Evolutionary conservation across 2,797 vertebrate species (phyloP).

Genomic region (Peromyscus eremicus): DNA sequence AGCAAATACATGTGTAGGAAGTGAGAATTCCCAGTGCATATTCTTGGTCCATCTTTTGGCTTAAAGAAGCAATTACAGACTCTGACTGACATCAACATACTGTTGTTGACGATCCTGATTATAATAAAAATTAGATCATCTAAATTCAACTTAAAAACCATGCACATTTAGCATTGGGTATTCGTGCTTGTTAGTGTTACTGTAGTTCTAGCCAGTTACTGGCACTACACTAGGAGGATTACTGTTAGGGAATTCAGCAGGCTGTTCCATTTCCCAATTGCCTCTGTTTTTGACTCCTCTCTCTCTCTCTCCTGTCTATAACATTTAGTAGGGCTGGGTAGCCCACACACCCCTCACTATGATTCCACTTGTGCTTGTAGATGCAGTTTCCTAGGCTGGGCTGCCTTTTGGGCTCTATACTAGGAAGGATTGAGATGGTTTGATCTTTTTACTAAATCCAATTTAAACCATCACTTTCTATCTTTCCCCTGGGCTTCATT

Average conservation of each 20-base stretch:
- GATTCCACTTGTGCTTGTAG: slow-evolving; percentile 19
- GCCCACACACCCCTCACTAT: not conserved
- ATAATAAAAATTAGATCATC: slow-evolving; percentile 57
- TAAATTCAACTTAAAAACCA: slow-evolving; percentile 42
- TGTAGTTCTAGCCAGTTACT: slow-evolving; percentile 23
- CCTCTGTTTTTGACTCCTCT: not conserved
- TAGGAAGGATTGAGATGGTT: not conserved
- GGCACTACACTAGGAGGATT: slow-evolving; percentile 10
- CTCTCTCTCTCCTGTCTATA: not conserved
- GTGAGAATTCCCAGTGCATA: slow-evolving; percentile 8
- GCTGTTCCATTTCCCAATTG: not conserved
- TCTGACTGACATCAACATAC: slow-evolving; percentile 45
- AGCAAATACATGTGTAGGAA: not conserved
- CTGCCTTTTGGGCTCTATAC: not conserved
- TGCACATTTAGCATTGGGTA: slow-evolving; percentile 41
- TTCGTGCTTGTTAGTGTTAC: slow-evolving; percentile 57
- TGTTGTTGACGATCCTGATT: slow-evolving; percentile 46
- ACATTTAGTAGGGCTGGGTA: not conserved
- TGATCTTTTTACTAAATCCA: slow-evolving; percentile 28
- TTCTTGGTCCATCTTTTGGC: slow-evolving; percentile 26
- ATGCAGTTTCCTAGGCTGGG: not conserved
- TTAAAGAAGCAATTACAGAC: slow-evolving; percentile 48
- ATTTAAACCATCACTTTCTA: not conserved
- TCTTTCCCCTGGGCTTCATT: slow-evolving; percentile 15
- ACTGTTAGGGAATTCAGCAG: slow-evolving; percentile 7